Conservation (phyloP, 2,113 vertebrate species). For the Trichomycterus rosablanca region DNA sequence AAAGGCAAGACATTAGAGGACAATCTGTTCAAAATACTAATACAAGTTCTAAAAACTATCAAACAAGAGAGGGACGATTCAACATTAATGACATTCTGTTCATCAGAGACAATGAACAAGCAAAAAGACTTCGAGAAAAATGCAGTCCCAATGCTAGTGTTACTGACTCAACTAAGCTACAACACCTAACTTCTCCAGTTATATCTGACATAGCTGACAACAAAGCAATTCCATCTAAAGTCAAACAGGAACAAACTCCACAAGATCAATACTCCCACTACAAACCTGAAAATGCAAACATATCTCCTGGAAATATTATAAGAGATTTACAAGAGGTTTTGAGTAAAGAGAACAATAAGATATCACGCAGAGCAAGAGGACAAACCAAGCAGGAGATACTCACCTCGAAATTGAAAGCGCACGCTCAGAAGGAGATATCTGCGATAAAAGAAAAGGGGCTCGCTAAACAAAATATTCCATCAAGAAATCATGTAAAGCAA, state of each 20-base stretch:
- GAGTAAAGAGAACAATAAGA: constrained; percentile 45
- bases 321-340: constrained; percentile 34
- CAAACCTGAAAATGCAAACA: constrained; percentile 36
- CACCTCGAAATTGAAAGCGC: constrained; percentile 72
- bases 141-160: neutral
- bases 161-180: constrained; percentile 15
- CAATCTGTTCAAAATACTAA: neutral
- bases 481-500: constrained; percentile 52
- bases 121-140: constrained; percentile 28
- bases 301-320: constrained; percentile 29
- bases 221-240: constrained; percentile 30
- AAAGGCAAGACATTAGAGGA: neutral
- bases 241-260: constrained; percentile 6
- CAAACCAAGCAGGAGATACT: constrained; percentile 71
- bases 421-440: constrained; percentile 73
- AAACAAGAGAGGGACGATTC: constrained; percentile 32
- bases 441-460: constrained; percentile 70
- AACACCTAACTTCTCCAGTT: constrained; percentile 29
- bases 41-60: constrained; percentile 2
- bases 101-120: constrained; percentile 41
- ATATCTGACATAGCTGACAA: constrained; percentile 15
- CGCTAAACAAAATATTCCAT: constrained; percentile 48
- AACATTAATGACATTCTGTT: constrained; percentile 43
- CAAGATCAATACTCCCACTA: constrained; percentile 17
- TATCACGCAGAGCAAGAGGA: constrained; percentile 45